Percentiles rank a stretch among this genome's conserved stretches.
Evolutionary conservation across 2,113 vertebrate species (phyloP).

Genomic region (Psephotus haematonotus): DNA sequence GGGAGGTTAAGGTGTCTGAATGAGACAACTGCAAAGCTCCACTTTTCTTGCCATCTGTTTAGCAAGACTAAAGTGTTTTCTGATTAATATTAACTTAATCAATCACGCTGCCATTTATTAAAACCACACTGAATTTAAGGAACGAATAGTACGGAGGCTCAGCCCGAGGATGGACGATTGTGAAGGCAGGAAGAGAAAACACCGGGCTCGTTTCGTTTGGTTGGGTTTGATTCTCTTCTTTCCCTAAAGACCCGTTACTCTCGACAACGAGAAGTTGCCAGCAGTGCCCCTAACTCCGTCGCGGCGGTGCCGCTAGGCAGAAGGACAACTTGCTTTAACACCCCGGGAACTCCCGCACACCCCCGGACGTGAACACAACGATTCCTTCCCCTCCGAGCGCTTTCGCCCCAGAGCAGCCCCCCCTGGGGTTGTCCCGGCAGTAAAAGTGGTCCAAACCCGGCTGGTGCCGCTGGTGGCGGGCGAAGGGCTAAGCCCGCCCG

Average conservation of each 20-base stretch:
- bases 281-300: neutral
- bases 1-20: slow-evolving; percentile 66
- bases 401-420: neutral
- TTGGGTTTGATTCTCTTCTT: neutral
- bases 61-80: slow-evolving; percentile 59
- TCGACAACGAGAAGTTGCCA: neutral
- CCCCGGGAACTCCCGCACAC: neutral
- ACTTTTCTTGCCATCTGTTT: slow-evolving; percentile 56
- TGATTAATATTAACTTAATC: slow-evolving; percentile 63
- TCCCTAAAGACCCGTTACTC: neutral
- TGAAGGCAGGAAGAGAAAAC: neutral
- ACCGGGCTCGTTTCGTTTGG: neutral
- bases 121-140: neutral
- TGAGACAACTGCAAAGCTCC: slow-evolving; percentile 41
- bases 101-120: slow-evolving; percentile 20
- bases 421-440: neutral
- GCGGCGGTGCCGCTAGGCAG: neutral
- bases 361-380: neutral
- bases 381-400: neutral
- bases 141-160: neutral
- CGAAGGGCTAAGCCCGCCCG: neutral
- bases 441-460: neutral
- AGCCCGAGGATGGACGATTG: neutral
- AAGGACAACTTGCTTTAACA: neutral
- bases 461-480: neutral